phyloP scores from a whole-genome alignment of 2,113 vertebrate genomes.

The Trogon surrucura region DNA sequence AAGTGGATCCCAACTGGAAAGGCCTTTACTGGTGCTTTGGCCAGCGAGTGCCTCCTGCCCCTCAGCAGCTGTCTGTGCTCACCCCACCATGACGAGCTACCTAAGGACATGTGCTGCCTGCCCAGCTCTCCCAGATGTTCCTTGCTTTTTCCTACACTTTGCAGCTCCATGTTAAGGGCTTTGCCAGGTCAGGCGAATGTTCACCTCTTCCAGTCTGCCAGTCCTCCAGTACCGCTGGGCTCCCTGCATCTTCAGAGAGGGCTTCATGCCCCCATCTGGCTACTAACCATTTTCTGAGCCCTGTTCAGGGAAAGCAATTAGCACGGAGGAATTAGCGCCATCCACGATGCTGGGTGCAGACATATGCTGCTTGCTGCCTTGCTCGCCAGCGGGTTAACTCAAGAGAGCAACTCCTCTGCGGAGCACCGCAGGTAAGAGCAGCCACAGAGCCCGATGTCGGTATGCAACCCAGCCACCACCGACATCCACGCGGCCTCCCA shows the following conservation, averaged over 20 bases:
- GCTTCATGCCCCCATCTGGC: background rate
- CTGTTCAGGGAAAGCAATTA: background rate
- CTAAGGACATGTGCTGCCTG: background rate
- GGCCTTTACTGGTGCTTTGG: background rate
- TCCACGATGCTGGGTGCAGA: rapidly evolving
- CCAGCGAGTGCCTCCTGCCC: background rate
- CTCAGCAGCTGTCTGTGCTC: background rate
- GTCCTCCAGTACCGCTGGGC: background rate
- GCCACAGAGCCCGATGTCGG: background rate
- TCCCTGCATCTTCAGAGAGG: background rate
- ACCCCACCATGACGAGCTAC: background rate
- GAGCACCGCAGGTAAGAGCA: background rate
- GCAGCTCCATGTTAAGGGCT: background rate
- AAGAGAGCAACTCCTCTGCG: background rate
- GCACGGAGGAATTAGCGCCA: background rate
- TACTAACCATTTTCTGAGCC: background rate
- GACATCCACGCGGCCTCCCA: background rate
- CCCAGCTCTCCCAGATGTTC: background rate
- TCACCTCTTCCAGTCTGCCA: background rate
- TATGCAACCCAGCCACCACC: background rate
- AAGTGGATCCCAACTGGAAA: conserved; percentile 36
- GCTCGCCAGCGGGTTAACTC: background rate
- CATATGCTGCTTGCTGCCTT: background rate
- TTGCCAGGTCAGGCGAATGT: background rate
- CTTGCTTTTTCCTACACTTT: background rate